phyloP scores from a whole-genome alignment of 2,797 vertebrate species.

The Pelodytes ibericus region DNA sequence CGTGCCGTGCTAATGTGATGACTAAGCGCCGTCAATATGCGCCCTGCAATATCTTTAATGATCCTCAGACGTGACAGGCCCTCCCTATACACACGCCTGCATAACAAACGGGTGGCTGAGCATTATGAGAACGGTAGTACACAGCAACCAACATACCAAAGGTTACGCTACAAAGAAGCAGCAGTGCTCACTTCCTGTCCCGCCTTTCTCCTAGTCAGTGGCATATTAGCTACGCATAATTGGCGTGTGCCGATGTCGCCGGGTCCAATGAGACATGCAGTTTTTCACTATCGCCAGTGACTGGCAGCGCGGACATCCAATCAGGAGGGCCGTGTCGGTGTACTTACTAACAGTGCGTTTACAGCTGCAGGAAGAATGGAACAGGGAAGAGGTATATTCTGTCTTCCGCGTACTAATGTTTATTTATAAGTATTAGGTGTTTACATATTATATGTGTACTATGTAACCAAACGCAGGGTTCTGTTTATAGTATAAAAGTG shows the following conservation, averaged over 20 bases:
- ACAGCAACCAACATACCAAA: background rate
- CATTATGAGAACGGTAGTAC: background rate
- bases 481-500: no score
- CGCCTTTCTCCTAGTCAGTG: background rate
- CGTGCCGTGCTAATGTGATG: no score
- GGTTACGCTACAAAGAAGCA: background rate
- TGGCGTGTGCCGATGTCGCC: background rate
- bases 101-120: background rate
- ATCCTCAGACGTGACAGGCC: no score
- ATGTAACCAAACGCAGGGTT: no score
- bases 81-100: no score
- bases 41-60: no score
- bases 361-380: background rate
- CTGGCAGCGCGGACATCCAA: background rate
- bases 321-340: background rate
- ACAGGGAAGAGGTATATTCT: slow-evolving; percentile 5
- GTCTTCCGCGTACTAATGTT: background rate
- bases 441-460: no score
- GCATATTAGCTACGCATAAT: background rate
- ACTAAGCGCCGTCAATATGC: no score
- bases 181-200: background rate
- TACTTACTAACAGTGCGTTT: background rate
- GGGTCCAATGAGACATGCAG: background rate
- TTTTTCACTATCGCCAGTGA: background rate
- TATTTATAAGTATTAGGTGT: no score